These are phyloP conservation scores for Drosophila ochracea DNA, from an alignment of 2,888 invertebrate species.

Conservation along the genomic window DNA sequence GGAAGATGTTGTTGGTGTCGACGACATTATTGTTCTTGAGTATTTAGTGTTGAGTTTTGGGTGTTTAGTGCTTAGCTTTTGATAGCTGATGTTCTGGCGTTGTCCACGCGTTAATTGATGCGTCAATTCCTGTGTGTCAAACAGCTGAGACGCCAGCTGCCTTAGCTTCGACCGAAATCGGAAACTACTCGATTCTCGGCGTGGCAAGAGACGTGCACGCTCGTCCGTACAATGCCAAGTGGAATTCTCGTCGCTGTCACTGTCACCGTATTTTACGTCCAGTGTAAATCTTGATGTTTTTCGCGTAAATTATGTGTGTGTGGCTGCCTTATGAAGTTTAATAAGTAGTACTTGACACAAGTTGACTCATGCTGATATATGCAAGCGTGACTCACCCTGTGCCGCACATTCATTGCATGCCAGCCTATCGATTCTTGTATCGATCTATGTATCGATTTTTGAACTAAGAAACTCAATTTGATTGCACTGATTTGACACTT, in stretches of 20 bases:
- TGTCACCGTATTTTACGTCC: conserved; percentile 54
- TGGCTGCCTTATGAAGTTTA: conserved; percentile 32
- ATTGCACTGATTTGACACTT: conserved; percentile 1
- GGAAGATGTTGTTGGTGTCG: conserved; percentile 57
- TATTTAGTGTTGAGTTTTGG: conserved; percentile 22
- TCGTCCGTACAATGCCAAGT: conserved; percentile 56
- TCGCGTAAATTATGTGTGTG: conserved; percentile 33
- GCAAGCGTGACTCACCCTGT: conserved; percentile 38
- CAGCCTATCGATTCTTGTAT: conserved; percentile 29
- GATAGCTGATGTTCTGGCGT: conserved; percentile 40
- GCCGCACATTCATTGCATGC: neutral
- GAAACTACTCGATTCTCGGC: conserved; percentile 32
- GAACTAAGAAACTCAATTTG: neutral
- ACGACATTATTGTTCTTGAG: conserved; percentile 53
- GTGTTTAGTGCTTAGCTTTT: conserved; percentile 42
- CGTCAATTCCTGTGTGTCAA: conserved; percentile 43
- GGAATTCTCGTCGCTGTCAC: conserved; percentile 51
- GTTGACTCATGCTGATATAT: conserved; percentile 42
- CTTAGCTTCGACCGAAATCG: conserved; percentile 57
- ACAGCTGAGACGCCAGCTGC: conserved; percentile 68
- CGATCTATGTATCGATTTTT: conserved; percentile 6
- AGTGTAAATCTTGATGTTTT: conserved; percentile 40
- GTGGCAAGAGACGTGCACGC: conserved; percentile 49
- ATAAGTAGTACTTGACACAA: conserved; percentile 38
- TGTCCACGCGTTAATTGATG: conserved; percentile 54